Conservation (phyloP, 23 tunicate species). For the Oikopleura albicans region DNA sequence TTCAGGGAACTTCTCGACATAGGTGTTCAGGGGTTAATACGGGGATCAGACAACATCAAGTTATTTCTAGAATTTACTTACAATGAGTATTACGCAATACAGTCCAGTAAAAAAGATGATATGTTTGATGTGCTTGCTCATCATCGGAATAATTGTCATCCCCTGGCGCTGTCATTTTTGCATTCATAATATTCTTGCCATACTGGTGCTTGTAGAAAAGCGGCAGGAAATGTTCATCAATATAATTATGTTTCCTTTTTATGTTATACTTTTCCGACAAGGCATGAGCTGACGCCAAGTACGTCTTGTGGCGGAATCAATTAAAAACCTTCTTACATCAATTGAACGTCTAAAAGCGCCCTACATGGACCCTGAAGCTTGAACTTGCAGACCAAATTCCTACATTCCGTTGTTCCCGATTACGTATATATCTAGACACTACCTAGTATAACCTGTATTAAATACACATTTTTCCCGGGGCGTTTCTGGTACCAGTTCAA, state of each 20-base stretch:
- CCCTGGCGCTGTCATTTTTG: background rate
- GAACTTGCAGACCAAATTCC: too few relatives aligned
- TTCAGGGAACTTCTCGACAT: too few relatives aligned
- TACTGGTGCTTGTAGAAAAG: background rate
- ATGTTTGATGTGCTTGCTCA: background rate
- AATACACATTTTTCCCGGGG: too few relatives aligned
- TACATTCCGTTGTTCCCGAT: too few relatives aligned
- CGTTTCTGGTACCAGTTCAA: too few relatives aligned
- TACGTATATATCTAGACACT: too few relatives aligned
- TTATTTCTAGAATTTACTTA: background rate
- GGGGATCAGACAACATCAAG: too few relatives aligned
- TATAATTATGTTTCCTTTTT: background rate
- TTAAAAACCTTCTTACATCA: too few relatives aligned
- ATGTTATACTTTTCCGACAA: background rate
- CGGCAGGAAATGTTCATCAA: background rate
- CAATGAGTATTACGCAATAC: background rate
- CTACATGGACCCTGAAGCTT: too few relatives aligned
- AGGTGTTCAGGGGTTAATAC: too few relatives aligned
- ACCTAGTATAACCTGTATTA: too few relatives aligned
- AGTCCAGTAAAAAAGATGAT: background rate
- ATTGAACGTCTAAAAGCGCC: too few relatives aligned
- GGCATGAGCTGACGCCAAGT: background rate
- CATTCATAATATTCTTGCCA: background rate
- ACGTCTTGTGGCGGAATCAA: background rate
- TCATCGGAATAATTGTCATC: slow-evolving; percentile 1